Evolutionary conservation across 2,888 invertebrate genomes (phyloP), one percentile per base, ranked within the genome.

Genomic region (Hyposoter didymator): DNA sequence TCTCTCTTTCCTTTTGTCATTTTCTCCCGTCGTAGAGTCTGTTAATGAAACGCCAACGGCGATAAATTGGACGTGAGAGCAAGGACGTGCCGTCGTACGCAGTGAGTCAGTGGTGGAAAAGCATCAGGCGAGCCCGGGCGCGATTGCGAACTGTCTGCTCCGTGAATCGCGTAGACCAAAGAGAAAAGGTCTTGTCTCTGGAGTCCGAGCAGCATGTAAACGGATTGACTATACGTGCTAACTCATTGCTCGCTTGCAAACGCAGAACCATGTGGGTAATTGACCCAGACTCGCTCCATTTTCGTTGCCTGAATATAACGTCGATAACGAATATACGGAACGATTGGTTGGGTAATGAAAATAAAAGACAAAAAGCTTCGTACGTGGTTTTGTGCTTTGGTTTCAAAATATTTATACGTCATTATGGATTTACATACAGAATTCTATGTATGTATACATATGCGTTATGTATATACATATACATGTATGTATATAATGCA

Each of bases 331-430:
- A 28, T 52, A n/a, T 22, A 45, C 64, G 7, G 39, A 67, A 1
- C 52, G 66, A 4, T 67, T 49, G 66, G 28, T 8, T 67, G 49
- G 76, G 32, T 52, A 45, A 74, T 14, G 52, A 64, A 49, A 52
- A 73, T 49, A 55, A 74, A 76, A 73, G 52, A 80, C 32, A 28
- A 28, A 79, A 70, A 83, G 49, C 70, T 17, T 73, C 64, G 55
- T 45, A 75, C 64, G 66, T 55, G 55, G 52, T n/a, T 78, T 19
- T 10, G 64, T 74, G 62, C 69, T 82, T 82, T 84, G 80, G 47
- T 87, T 89, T 90, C 86, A 91, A 91, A 90, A 91, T 91, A 91
- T 91, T 91, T 91, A 91, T 91, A 89, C 84, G 88, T 84, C 70
- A 67, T 80, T 59, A 59, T 87, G 88, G 84, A 86, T 88, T 89